Evolutionary conservation across 2,888 invertebrate species (phyloP).

Genomic region (Bombylius discolor): DNA sequence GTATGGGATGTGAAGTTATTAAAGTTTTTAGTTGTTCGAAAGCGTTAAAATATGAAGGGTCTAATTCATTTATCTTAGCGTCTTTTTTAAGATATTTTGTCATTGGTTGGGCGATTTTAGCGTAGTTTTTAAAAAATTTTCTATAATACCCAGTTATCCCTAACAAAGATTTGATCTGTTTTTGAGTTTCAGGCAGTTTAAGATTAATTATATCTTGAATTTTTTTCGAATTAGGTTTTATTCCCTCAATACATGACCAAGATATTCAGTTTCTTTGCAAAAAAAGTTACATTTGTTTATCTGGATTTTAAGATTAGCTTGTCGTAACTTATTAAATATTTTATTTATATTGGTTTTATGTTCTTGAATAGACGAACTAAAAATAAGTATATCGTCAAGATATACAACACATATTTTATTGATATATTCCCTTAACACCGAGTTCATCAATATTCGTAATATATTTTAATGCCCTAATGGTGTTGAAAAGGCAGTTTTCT

Average conservation of each 20-base stretch:
- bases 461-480: constrained; percentile 21
- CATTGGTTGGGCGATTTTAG: neutral
- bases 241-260: neutral
- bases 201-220: neutral
- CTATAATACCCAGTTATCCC: neutral
- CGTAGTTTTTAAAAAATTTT: neutral
- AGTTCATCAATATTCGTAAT: constrained; percentile 24
- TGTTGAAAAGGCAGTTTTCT: constrained; percentile 23
- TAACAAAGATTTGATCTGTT: neutral
- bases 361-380: constrained; percentile 15
- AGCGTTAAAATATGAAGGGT: neutral
- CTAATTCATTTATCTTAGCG: neutral
- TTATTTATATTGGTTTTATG: constrained; percentile 8
- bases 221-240: neutral
- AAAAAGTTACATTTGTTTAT: neutral
- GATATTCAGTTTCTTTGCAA: neutral
- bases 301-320: neutral
- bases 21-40: neutral
- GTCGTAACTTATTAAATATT: neutral
- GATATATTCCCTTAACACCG: constrained; percentile 14
- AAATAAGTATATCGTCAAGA: constrained; percentile 22
- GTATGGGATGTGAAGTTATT: neutral
- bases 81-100: neutral
- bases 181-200: neutral
- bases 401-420: constrained; percentile 16